Base-by-base conservation (phyloP, 2,888 invertebrate species). In the Priocnemis perturbator region DNA sequence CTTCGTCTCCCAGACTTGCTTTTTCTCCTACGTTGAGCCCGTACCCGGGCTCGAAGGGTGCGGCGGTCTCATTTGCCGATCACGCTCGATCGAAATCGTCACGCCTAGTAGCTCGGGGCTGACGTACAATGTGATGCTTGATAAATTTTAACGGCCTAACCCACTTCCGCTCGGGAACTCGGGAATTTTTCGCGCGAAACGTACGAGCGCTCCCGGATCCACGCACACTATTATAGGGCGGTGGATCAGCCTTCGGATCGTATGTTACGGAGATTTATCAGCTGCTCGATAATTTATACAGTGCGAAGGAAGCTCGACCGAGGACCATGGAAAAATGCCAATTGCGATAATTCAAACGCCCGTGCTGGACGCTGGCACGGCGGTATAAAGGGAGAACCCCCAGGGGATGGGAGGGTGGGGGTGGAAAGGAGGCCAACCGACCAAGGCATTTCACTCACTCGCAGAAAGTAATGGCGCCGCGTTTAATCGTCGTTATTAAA, bases 281-380 rank as follows among this genome's bases (percentile, higher is more conserved):
- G 60, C 52, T 21, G 19, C 63, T 37, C 72, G 78, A 77, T 77
- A 78, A 77, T 77, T 77, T 78, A 77, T 78, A 77, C 76, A 70
- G 70, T 57, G 73, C 68, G 65, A 69, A 78, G 68, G 65, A 69
- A 63, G 65, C 64, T 58, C 60, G 63, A 21, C 59, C 53, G 53
- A 59, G 23, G 53, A 21, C 67, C 70, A 72, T 77, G 80, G 78
- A 80, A 80, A 80, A 76, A 73, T 78, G 76, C 80, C 80, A 80
- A 80, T 80, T 76, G 80, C 73, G 74, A 80, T 80, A 80, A 80
- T 80, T 80, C 78, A 74, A 74, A 74, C 71, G 67, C 70, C 63
- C 70, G 44, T 64, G 71, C 58, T 60, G 70, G 17, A 23, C 47
- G 21, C 26, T 44, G 60, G 59, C 53, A 20, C 15, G n/a, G 15